Percentiles rank a stretch among this genome's conserved stretches.
These are phyloP conservation scores for Nephrotoma guestfalica DNA, from an alignment of 2,888 invertebrate species.

Conservation along the genomic window DNA sequence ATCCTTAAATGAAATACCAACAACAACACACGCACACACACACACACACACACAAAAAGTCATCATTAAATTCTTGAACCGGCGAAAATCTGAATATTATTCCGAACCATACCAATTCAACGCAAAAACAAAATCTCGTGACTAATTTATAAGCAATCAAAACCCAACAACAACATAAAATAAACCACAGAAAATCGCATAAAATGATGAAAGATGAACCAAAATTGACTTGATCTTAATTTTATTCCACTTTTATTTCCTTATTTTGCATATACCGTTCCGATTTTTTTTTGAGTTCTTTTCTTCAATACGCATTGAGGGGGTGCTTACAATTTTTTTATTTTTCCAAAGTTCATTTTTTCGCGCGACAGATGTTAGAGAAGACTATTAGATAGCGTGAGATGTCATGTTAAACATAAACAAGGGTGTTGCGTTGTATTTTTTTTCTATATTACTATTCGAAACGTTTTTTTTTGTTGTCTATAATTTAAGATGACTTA, in stretches of 20 bases:
- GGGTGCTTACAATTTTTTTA: neutral
- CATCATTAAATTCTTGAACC: neutral
- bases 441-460: neutral
- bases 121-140: neutral
- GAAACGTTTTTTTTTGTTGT: neutral
- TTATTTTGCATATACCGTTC: neutral
- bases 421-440: conserved; percentile 1
- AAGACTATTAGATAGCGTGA: conserved; percentile 4
- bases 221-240: neutral
- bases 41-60: neutral
- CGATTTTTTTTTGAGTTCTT: neutral
- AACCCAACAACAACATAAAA: neutral
- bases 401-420: conserved; percentile 4
- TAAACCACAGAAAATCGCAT: neutral
- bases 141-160: neutral
- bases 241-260: neutral
- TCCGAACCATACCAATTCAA: neutral
- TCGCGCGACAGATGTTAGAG: conserved; percentile 4
- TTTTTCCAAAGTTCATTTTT: neutral
- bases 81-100: neutral
- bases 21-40: too few relatives aligned
- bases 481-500: conserved; percentile 4
- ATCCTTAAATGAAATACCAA: neutral
- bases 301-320: neutral
- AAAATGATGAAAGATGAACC: neutral